These are phyloP conservation scores for Conger conger DNA, from an alignment of 2,113 vertebrate species.

Conservation along the genomic window DNA sequence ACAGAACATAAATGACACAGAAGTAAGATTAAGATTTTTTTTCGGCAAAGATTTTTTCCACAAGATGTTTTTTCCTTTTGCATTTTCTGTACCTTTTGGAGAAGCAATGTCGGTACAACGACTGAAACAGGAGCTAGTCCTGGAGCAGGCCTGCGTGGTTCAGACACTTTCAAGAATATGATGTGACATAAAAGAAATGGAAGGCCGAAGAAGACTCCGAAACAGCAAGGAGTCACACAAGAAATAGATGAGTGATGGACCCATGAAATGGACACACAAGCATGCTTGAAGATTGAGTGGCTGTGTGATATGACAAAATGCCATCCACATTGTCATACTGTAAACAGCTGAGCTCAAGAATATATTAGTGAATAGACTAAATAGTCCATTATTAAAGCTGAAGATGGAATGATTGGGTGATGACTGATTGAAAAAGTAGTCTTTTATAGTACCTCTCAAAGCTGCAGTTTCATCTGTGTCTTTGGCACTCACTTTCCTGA, in stretches of 20 bases:
- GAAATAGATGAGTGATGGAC: background rate
- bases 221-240: background rate
- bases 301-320: background rate
- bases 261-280: background rate
- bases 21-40: background rate
- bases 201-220: background rate
- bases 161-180: constrained; percentile 72
- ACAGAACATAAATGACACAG: background rate
- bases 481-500: background rate
- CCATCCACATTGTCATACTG: background rate
- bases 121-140: constrained; percentile 67
- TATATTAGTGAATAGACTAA: background rate
- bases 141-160: constrained; percentile 65
- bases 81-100: constrained; percentile 8
- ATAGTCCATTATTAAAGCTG: background rate
- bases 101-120: background rate
- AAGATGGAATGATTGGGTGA: background rate
- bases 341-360: background rate
- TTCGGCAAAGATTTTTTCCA: background rate
- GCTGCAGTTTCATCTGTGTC: background rate
- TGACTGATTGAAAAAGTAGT: background rate
- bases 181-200: constrained; percentile 56
- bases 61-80: background rate
- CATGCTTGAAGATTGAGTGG: background rate
- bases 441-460: background rate